A percentile compares a stretch with the other conserved stretches of the same genome.
Conservation (phyloP, 2,797 vertebrate species). For the Anas georgica region DNA sequence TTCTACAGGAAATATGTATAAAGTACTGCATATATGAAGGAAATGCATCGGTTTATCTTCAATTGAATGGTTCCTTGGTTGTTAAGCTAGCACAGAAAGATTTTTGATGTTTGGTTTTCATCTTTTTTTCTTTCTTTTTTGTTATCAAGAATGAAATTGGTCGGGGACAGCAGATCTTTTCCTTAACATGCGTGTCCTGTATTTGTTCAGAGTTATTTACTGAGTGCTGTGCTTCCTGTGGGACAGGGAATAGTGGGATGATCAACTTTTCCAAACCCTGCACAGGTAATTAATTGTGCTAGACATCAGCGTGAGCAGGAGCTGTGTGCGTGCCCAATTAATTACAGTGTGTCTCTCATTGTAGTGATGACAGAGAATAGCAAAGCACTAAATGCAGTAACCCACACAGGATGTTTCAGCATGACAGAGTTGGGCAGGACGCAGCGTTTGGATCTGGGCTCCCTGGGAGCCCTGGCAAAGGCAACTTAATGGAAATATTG, state of each 20-base stretch:
- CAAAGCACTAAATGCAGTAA: background rate
- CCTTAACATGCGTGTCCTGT: background rate
- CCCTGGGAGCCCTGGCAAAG: background rate
- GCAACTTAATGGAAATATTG: background rate
- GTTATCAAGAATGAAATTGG: background rate
- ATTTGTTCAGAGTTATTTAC: slow-evolving; percentile 27
- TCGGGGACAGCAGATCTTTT: background rate
- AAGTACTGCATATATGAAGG: background rate
- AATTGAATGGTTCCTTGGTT: background rate
- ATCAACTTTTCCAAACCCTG: background rate
- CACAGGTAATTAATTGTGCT: slow-evolving; percentile 12
- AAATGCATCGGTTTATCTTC: background rate
- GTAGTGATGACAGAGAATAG: background rate
- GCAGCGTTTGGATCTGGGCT: background rate
- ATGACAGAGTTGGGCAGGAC: background rate
- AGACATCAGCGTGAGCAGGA: background rate
- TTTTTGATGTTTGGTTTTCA: background rate
- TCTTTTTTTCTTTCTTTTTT: background rate
- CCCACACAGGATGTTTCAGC: background rate
- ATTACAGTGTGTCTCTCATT: slow-evolving; percentile 4
- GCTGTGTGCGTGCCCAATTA: background rate
- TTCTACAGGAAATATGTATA: background rate
- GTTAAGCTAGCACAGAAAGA: background rate
- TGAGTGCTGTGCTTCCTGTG: background rate
- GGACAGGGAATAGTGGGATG: background rate